Percentiles rank a stretch among this genome's conserved stretches.
These are phyloP conservation scores for Equus przewalskii DNA, from an alignment of 2,113 vertebrate species.

Conservation along the genomic window DNA sequence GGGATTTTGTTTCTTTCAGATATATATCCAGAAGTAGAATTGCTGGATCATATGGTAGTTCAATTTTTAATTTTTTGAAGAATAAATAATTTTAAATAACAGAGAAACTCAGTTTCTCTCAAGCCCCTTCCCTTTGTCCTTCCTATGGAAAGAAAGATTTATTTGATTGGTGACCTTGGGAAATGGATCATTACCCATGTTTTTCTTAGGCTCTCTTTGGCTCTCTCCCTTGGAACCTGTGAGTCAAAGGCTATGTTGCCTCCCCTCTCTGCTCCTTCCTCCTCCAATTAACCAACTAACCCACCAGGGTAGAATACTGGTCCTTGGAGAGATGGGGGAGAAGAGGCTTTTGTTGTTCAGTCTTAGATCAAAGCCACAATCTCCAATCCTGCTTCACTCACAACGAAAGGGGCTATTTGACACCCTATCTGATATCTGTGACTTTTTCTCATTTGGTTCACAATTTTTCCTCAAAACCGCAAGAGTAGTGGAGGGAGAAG, in stretches of 20 bases:
- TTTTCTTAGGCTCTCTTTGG: background rate
- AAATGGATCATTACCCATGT: background rate
- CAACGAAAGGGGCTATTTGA: background rate
- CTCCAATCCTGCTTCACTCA: background rate
- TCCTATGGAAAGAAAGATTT: background rate
- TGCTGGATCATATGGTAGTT: background rate
- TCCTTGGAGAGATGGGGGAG: background rate
- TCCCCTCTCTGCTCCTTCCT: background rate
- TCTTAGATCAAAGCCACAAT: background rate
- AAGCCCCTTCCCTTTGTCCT: background rate
- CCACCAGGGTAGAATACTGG: background rate
- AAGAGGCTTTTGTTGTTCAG: background rate
- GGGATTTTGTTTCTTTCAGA: background rate
- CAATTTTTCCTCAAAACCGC: background rate
- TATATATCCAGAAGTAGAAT: background rate
- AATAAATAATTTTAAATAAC: slow-evolving; percentile 18
- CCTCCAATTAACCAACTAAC: background rate
- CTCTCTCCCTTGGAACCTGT: background rate
- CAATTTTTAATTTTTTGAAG: background rate
- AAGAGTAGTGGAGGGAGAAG: background rate
- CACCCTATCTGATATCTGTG: background rate
- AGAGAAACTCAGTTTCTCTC: background rate
- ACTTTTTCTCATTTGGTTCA: background rate
- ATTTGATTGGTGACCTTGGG: background rate
- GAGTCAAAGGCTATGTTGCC: background rate